Evolutionary conservation across 2,797 vertebrate species (phyloP).

Genomic region (Tamandua tetradactyla): DNA sequence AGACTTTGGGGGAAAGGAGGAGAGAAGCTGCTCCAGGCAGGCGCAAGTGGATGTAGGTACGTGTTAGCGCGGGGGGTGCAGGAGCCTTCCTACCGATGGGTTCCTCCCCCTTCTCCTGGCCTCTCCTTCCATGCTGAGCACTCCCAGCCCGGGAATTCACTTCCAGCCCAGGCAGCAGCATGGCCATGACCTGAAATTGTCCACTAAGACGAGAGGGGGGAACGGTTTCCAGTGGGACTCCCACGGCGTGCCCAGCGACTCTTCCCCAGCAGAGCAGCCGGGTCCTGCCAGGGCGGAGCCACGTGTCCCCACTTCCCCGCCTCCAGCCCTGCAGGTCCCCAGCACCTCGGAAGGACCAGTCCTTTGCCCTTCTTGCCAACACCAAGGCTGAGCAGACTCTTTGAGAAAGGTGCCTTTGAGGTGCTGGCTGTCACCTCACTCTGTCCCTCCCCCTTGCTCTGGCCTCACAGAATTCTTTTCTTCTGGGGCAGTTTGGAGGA

Average conservation of each 20-base stretch:
- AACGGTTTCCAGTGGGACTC: not conserved
- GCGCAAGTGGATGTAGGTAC: not conserved
- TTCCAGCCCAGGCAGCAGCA: not conserved
- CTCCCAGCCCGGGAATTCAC: not conserved
- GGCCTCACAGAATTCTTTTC: not conserved
- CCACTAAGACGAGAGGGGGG: not conserved
- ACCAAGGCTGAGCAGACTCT: not conserved
- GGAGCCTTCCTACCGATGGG: not conserved
- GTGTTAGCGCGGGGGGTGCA: not conserved
- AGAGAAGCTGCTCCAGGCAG: too few relatives aligned
- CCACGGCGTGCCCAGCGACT: not conserved
- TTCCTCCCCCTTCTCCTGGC: fast-evolving
- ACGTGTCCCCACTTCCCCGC: too few relatives aligned
- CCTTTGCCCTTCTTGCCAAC: not conserved
- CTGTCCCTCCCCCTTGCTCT: not conserved
- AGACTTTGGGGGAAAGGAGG: not conserved
- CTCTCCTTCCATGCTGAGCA: fast-evolving
- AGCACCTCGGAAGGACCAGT: not conserved
- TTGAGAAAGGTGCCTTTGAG: not conserved
- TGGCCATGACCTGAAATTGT: not conserved
- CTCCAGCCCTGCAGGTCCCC: too few relatives aligned
- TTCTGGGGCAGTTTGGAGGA: not conserved
- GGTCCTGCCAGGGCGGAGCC: not conserved
- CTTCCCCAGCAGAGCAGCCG: not conserved
- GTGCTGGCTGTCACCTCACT: fast-evolving